Evolutionary conservation across 2,113 vertebrate genomes (phyloP), one percentile per base, ranked within the genome.

Genomic region (Gymnocephalus cernua): DNA sequence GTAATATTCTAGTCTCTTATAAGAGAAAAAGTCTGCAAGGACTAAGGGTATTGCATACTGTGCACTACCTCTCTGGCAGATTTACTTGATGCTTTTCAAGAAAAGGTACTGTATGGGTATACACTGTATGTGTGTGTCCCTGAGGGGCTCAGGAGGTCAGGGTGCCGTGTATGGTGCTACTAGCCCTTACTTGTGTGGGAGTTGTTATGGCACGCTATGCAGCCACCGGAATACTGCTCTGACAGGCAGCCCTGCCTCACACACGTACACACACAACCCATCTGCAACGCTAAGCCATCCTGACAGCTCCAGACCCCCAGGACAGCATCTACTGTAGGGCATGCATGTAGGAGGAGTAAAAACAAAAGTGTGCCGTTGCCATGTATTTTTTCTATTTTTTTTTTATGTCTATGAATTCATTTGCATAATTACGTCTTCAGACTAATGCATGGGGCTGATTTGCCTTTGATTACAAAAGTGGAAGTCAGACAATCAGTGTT

Each of bases 251-350:
- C 19, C 16, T 61, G 32, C 12, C 19, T 25, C 38, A 38, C 35
- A 61, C 15, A 48, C 29, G 44, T 1, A 27, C 44, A 72, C 57
- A 66, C 18, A 72, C 18, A 78, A 12, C 5, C 56, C 35, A 80
- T 56, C 47, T 63, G 59, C 10, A 44, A 83, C 78, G 69, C 72
- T 87, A 85, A 92, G 54, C 61, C 13, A 25, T 66, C 48, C 25
- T 92, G 89, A 88, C 89, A 93, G 77, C 15, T 45, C 64, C 73
- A 80, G 50, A 75, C 66, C 59, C 74, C 56, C 15, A 65, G 80
- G 83, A 84, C 69, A 67, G 35, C 77, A 73, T 64, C n/a, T 19
- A 41, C 38, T 41, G 38, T 41, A 14, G 32, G 63, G 62, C 23
- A 58, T 45, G 29, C n/a, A 35, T 57, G 16, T 47, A 15, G 53